Evolutionary conservation across 1,140 invertebrate genomes (phyloP), one percentile per base, ranked within the genome.

Genomic region (Lordiphosa mommai): DNA sequence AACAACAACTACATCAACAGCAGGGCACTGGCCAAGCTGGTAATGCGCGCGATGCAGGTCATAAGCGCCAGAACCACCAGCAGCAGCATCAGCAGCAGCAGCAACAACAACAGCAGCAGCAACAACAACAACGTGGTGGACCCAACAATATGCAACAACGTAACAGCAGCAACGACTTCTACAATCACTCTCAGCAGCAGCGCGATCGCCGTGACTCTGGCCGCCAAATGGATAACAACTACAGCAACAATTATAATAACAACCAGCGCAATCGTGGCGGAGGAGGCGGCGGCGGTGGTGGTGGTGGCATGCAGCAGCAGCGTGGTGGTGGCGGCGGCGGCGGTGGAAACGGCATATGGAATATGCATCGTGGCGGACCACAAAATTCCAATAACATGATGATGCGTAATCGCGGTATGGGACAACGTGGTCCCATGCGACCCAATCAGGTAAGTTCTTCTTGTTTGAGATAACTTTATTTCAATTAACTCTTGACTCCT

Each of bases 211-310:
- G 86, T 47, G 79, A 88, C 50, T 88, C 84, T 44, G 86, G 86
- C 4, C 73, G 82, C 17, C 67, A 85, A 60, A 61, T 85, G 66
- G 76, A 86, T 38, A 77, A 84, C 36, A 77, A 89, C 37, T 84
- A 74, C 77, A 67, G 86, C 89, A 87, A 90, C 80, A 55, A 88
- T 70, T 61, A 88, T 85, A 86, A 79, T 27, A 80, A 85, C 13
- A 72, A 88, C 61, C 87, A 88, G 57, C 77, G 79, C 16, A 77
- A 77, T 56, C 64, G 68, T 30, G 47, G 47, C 14, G 65, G 61
- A 33, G 37, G 10, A 3, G 37, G 32, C 12, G 61, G 69, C 6
- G 74, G 63, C 17, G n/a, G n/a, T n/a, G n/a, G n/a, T n/a, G 69
- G 65, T 9, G 58, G 61, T 58, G 72, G 63, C 27, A 67, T 72